Percentiles rank a stretch among this genome's conserved stretches.
phyloP scores from a whole-genome alignment of 2,113 vertebrate species.

The Percina caprodes region DNA sequence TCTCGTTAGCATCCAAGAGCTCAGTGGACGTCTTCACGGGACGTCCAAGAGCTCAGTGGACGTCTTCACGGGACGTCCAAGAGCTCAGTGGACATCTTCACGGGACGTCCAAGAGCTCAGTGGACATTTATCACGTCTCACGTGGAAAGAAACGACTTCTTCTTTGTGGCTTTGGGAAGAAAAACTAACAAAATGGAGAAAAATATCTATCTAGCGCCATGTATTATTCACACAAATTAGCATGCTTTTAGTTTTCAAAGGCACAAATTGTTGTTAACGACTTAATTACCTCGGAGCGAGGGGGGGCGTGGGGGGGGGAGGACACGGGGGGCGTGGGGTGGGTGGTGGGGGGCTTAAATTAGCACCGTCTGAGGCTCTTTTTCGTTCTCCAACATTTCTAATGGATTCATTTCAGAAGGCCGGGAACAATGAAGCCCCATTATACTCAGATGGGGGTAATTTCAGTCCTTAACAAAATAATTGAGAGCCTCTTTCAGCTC shows the following conservation, averaged over 20 bases:
- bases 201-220: slow-evolving; percentile 46
- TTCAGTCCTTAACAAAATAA: slow-evolving; percentile 44
- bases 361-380: slow-evolving; percentile 54
- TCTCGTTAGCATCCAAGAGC: too few species aligned
- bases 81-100: too few species aligned
- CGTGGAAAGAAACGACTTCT: not conserved
- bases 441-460: slow-evolving; percentile 60
- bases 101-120: too few species aligned
- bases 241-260: slow-evolving; percentile 51
- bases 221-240: slow-evolving; percentile 66
- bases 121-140: slow-evolving; percentile 32
- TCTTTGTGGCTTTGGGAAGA: slow-evolving; percentile 12
- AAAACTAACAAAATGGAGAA: slow-evolving; percentile 20
- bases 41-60: too few species aligned
- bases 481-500: slow-evolving; percentile 35
- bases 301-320: too few species aligned
- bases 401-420: slow-evolving; percentile 68
- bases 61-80: slow-evolving; percentile 27
- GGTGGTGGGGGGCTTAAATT: slow-evolving; percentile 71
- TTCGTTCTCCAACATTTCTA: slow-evolving; percentile 55
- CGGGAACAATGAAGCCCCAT: slow-evolving; percentile 48
- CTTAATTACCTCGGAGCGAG: slow-evolving; percentile 59
- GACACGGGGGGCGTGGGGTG: too few species aligned
- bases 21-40: too few species aligned
- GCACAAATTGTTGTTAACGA: slow-evolving; percentile 70